phyloP scores from a whole-genome alignment of 1,140 invertebrate genomes.

The Drosophila pandora region DNA sequence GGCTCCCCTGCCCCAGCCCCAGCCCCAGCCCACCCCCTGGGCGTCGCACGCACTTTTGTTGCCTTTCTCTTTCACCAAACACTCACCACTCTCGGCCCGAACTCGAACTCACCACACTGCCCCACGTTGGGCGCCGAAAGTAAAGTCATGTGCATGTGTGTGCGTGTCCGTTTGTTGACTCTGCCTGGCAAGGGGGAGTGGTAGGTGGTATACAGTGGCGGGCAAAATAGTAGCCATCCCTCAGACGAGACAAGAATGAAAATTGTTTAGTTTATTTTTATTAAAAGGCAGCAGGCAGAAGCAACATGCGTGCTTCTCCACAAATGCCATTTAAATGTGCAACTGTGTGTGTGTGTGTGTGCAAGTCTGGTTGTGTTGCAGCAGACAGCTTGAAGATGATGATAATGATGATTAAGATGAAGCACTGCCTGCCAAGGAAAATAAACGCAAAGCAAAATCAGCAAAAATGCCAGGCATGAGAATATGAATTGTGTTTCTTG shows the following conservation, averaged over 20 bases:
- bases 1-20: constrained; percentile 9
- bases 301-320: constrained; percentile 51
- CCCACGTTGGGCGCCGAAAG: constrained; percentile 66
- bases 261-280: constrained; percentile 83
- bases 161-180: constrained; percentile 75
- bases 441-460: constrained; percentile 50
- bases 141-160: constrained; percentile 33
- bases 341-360: constrained; percentile 6
- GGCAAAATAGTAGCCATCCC: constrained; percentile 10
- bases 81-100: constrained; percentile 60
- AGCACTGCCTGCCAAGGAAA: constrained; percentile 47
- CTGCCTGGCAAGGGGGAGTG: constrained; percentile 39
- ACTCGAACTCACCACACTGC: no score
- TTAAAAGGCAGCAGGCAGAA: constrained; percentile 66
- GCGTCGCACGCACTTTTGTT: constrained; percentile 59
- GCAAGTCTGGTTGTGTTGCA: constrained; percentile 33
- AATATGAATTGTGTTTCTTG: constrained; percentile 33
- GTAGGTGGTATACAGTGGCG: constrained; percentile 9
- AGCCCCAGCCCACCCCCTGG: constrained; percentile 5
- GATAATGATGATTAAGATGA: constrained; percentile 61
- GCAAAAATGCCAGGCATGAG: constrained; percentile 38
- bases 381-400: constrained; percentile 51
- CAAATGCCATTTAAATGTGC: constrained; percentile 5
- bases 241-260: constrained; percentile 74
- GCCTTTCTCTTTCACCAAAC: constrained; percentile 79